A percentile compares a stretch with the other conserved stretches of the same genome.
Conservation (phyloP, 2,888 invertebrate species). For the Orchesellides sinensis region DNA sequence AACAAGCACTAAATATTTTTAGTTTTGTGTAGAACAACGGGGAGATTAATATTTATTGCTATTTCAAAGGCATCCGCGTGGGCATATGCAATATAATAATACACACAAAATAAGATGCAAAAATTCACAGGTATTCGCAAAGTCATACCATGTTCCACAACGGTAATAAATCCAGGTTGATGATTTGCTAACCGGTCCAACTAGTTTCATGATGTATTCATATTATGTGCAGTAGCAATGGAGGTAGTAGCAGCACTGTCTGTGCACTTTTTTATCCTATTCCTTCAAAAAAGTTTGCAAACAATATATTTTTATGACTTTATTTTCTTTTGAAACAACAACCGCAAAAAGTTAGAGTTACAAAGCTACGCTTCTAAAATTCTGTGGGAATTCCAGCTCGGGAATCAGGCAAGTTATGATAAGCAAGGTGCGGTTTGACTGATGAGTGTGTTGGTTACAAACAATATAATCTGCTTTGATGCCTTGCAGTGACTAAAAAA, state of each 20-base stretch:
- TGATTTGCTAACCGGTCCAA: conserved; percentile 45
- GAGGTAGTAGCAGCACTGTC: no score
- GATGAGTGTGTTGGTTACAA: no score
- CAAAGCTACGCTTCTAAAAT: no score
- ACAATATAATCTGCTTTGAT: no score
- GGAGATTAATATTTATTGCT: not conserved
- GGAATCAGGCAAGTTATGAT: no score
- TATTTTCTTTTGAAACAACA: conserved; percentile 11
- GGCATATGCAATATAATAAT: no score
- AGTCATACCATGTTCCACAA: not conserved
- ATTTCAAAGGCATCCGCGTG: not conserved
- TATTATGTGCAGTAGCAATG: not conserved
- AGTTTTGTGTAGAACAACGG: not conserved
- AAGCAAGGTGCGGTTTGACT: no score
- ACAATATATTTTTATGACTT: conserved; percentile 6
- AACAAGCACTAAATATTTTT: conserved; percentile 5
- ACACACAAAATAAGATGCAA: not conserved
- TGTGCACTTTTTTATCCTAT: no score
- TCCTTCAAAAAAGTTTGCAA: not conserved
- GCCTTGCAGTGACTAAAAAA: no score
- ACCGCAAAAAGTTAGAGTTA: no score
- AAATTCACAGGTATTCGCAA: not conserved
- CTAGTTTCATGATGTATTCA: conserved; percentile 8
- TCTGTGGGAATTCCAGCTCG: no score
- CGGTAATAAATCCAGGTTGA: conserved; percentile 9